Percentiles rank a stretch among this genome's conserved stretches.
Conservation (phyloP, 2,888 invertebrate species). For the Papilio protenor region DNA sequence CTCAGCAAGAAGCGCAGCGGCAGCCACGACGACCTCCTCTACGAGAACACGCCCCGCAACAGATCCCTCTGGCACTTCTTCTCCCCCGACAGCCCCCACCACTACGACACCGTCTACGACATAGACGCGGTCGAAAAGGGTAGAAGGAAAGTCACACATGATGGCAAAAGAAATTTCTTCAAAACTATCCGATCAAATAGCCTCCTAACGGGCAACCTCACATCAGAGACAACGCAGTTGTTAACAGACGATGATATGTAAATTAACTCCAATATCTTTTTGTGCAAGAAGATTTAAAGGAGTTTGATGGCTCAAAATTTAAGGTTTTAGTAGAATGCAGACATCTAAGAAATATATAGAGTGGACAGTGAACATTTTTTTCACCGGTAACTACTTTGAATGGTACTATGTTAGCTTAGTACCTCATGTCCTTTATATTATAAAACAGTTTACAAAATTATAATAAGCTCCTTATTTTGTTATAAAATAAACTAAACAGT, state of each 20-base stretch:
- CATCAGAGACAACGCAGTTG: conserved; percentile 69
- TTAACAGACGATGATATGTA: conserved; percentile 63
- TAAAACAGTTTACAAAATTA: too few species aligned
- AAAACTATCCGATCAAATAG: conserved; percentile 72
- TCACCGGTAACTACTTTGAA: too few species aligned
- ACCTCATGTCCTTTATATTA: too few species aligned
- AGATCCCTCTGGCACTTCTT: conserved; percentile 80
- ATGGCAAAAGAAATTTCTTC: conserved; percentile 64
- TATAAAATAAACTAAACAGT: too few species aligned
- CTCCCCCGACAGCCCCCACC: conserved; percentile 83
- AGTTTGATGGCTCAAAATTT: conserved; percentile 18
- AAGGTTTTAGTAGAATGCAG: background rate
- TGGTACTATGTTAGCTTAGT: too few species aligned
- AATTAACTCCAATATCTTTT: conserved; percentile 25
- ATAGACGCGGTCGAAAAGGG: conserved; percentile 55
- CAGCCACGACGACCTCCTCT: conserved; percentile 72
- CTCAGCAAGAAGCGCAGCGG: conserved; percentile 68
- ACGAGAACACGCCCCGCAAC: conserved; percentile 59
- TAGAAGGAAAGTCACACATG: conserved; percentile 59
- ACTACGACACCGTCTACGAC: conserved; percentile 84
- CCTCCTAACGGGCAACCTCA: conserved; percentile 59
- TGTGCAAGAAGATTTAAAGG: conserved; percentile 19
- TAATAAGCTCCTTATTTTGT: too few species aligned
- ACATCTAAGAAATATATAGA: background rate
- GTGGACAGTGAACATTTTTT: too few species aligned